phyloP scores from a whole-genome alignment of 2,888 invertebrate genomes.

The Pecten maximus region DNA sequence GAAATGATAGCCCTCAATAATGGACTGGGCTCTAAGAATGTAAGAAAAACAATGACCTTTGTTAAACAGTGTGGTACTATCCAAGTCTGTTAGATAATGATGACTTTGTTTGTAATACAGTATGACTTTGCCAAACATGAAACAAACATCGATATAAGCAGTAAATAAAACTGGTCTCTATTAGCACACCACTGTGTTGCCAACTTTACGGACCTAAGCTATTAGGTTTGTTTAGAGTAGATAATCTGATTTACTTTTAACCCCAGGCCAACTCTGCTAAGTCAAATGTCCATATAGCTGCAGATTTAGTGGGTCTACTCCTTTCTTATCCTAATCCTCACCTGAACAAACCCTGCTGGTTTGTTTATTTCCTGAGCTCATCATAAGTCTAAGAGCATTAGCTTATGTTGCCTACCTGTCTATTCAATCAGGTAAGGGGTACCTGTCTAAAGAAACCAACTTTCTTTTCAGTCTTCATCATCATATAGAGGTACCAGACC shows the following conservation, averaged over 20 bases:
- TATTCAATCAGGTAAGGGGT: background rate
- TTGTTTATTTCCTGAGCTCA: background rate
- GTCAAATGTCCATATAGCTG: background rate
- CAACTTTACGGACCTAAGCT: background rate
- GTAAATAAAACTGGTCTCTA: background rate
- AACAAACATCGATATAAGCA: background rate
- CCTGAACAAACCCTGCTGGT: background rate
- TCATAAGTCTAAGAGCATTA: background rate
- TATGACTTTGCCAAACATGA: background rate
- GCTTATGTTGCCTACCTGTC: background rate
- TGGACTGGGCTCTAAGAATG: no score
- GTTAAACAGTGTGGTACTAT: no score
- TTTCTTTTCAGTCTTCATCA: no score
- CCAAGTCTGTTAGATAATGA: no score
- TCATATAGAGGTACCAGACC: no score
- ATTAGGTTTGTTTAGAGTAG: background rate
- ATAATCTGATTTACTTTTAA: slow-evolving; percentile 31
- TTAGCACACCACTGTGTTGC: background rate
- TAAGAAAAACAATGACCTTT: no score
- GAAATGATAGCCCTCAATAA: no score
- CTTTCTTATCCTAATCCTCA: background rate
- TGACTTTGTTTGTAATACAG: no score
- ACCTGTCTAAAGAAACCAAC: background rate
- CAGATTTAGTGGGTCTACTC: background rate
- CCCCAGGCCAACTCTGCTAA: background rate